Conservation (phyloP, 2,797 vertebrate genomes). For the Hippopotamyrus pictus region DNA sequence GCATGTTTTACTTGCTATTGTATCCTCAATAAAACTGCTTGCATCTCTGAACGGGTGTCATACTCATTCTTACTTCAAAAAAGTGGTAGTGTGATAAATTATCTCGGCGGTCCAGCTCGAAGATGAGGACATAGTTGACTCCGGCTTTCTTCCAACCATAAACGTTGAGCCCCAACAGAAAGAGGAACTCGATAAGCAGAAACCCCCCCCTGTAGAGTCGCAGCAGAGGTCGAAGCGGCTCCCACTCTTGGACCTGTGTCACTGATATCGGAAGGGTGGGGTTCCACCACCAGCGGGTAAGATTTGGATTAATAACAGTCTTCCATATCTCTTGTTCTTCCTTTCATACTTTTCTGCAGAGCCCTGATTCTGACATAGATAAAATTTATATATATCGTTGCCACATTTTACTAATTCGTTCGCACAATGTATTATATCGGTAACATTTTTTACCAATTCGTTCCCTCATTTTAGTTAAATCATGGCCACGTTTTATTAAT, state of each 20-base stretch:
- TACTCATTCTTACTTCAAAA: slow-evolving; percentile 65
- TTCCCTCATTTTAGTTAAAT: not conserved
- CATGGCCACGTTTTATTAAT: too few relatives aligned
- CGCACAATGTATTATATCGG: not conserved
- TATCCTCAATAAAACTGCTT: not conserved
- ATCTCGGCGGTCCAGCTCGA: slow-evolving; percentile 76
- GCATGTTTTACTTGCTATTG: not conserved
- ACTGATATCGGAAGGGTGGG: slow-evolving; percentile 18
- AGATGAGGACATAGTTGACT: slow-evolving; percentile 79
- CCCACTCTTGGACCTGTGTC: slow-evolving; percentile 57
- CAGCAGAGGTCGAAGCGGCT: slow-evolving; percentile 66
- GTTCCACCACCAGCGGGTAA: not conserved
- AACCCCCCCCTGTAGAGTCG: slow-evolving; percentile 79
- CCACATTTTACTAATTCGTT: not conserved
- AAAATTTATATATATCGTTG: not conserved
- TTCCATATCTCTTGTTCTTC: not conserved
- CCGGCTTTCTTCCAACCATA: slow-evolving; percentile 75
- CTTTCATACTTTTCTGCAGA: not conserved
- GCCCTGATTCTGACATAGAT: not conserved
- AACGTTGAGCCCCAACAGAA: slow-evolving; percentile 75
- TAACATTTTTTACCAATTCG: not conserved
- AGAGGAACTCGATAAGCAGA: slow-evolving; percentile 79
- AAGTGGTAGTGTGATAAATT: slow-evolving; percentile 77
- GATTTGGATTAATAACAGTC: not conserved
- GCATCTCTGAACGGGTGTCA: not conserved